phyloP scores from a whole-genome alignment of 2,797 vertebrate species.

The Myotis planiceps region DNA sequence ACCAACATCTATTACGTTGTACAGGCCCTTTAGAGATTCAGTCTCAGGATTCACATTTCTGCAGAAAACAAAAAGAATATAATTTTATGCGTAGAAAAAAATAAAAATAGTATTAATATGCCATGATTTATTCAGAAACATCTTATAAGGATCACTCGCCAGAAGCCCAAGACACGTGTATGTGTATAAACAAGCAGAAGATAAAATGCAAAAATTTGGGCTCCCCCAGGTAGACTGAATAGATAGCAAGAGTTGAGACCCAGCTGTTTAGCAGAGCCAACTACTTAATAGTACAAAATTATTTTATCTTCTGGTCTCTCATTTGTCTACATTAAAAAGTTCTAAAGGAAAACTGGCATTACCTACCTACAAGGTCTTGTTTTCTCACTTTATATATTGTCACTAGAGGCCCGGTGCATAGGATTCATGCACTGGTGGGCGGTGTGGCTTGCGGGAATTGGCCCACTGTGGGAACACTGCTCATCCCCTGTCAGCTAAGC shows the following conservation, averaged over 20 bases:
- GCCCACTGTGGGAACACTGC: no score
- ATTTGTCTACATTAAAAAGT: not conserved
- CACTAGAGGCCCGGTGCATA: no score
- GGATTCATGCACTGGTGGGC: no score
- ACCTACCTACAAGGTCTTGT: not conserved
- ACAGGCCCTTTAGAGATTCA: slow-evolving; percentile 75
- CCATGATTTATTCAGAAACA: not conserved
- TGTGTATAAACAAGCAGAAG: slow-evolving; percentile 10
- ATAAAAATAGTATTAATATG: not conserved
- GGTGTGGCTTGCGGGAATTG: no score
- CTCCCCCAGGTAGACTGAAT: not conserved
- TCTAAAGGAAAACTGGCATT: not conserved
- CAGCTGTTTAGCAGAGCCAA: not conserved
- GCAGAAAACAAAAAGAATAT: slow-evolving; percentile 71
- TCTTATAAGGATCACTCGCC: not conserved
- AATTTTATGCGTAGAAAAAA: slow-evolving; percentile 48
- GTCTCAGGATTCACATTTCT: slow-evolving; percentile 75
- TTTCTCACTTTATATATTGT: not conserved
- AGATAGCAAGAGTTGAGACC: not conserved
- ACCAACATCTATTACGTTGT: slow-evolving; percentile 75
- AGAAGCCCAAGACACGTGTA: not conserved
- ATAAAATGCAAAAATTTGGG: not conserved
- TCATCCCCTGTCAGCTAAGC: no score
- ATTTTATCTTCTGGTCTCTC: not conserved
- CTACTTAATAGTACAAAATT: not conserved